phyloP scores from a whole-genome alignment of 2,797 vertebrate genomes.

The Craterocephalus amniculus region DNA sequence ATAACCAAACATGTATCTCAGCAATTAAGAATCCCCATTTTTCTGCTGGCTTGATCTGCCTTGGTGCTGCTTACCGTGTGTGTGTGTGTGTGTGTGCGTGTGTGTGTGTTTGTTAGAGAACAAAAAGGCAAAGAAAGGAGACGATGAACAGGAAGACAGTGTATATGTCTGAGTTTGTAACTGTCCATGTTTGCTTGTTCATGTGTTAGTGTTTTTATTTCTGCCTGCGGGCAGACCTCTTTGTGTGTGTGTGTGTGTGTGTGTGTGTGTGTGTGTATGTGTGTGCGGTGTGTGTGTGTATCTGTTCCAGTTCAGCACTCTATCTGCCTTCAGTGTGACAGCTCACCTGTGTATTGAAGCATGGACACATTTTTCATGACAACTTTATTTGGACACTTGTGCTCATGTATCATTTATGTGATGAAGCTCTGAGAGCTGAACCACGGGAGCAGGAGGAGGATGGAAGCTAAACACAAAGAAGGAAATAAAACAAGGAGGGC shows the following conservation, averaged over 20 bases:
- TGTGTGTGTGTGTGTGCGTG: slow-evolving; percentile 3
- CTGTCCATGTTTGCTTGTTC: slow-evolving; percentile 29
- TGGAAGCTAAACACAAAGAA: background rate
- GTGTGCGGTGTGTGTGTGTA: slow-evolving; percentile 12
- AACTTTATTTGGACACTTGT: slow-evolving; percentile 17
- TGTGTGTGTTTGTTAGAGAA: background rate
- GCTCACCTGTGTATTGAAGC: slow-evolving; percentile 37
- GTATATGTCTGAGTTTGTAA: slow-evolving; percentile 30
- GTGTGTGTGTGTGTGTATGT: slow-evolving; percentile 14
- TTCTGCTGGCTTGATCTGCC: slow-evolving; percentile 2
- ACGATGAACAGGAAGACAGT: slow-evolving; percentile 5
- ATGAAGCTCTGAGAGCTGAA: slow-evolving; percentile 2
- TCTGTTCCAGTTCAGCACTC: slow-evolving; percentile 33
- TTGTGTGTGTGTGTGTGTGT: slow-evolving; percentile 3
- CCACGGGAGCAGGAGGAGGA: background rate
- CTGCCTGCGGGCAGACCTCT: slow-evolving; percentile 8
- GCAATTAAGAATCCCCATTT: slow-evolving; percentile 9
- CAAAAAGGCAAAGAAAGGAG: background rate
- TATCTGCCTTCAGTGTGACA: slow-evolving; percentile 20
- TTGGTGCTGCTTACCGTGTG: background rate
- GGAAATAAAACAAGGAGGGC: background rate
- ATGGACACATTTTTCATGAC: background rate
- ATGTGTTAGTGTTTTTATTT: slow-evolving; percentile 35
- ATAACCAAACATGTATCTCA: slow-evolving; percentile 20
- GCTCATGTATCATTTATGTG: slow-evolving; percentile 7